Evolutionary conservation across 1,140 invertebrate genomes (phyloP), one percentile per base, ranked within the genome.

Genomic region (Ditylenchus dipsaci): DNA sequence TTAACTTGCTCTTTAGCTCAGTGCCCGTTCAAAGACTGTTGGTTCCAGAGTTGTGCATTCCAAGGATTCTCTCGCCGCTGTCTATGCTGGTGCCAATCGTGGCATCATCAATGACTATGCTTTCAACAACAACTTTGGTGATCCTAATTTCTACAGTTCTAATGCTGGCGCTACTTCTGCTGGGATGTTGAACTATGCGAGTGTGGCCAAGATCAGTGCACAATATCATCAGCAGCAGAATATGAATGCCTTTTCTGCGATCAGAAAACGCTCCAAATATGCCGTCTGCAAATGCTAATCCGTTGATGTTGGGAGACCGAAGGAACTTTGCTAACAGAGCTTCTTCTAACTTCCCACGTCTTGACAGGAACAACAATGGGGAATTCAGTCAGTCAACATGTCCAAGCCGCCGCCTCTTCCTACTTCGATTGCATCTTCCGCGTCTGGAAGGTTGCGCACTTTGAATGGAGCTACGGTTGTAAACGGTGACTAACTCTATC

Each of bases 381-480:
- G 23, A n/a, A n/a, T 26, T 53, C n/a, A 53, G n/a, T 8, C 15
- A 8, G 49, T 26, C 49, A 53, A 26, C 23, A 19, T 19, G 3
- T 21, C 23, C 3, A 53, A 53, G n/a, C 49, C 49, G 15, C n/a
- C 49, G 15, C n/a, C n/a, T 19, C 23, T 17, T 21, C 23, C n/a
- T n/a, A n/a, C 49, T 7, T 53, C 49, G 15, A 53, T 26, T 21
- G 15, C 49, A 15, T 19, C n/a, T 7, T 26, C n/a, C 8, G 23
- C 23, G 3, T 26, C 49, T 19, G 23, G 49, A 21, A 53, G 49
- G 23, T 19, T 53, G 49, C 49, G 49, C 8, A 53, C 49, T 53
- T 53, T 53, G 15, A 53, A 53, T 53, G 49, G 49, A 19, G 49
- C 49, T 53, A 53, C 49, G 49, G 23, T 53, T 53, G 49, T 53